A percentile compares a stretch with the other conserved stretches of the same genome.
Conservation (phyloP, 2,113 vertebrate species). For the Notothenia rossii region DNA sequence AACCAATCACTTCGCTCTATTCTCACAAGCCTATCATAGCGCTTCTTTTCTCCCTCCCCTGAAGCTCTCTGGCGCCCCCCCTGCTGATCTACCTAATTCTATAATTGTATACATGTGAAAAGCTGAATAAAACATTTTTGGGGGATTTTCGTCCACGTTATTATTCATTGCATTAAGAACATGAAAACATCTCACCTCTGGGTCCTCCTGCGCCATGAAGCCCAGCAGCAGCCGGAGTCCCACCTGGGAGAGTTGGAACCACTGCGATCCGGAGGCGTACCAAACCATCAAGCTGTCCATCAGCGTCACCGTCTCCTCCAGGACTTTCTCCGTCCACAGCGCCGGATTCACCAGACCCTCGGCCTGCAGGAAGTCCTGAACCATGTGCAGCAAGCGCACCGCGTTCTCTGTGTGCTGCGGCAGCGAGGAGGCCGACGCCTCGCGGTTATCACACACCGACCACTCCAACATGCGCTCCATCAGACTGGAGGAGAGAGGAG, state of each 20-base stretch:
- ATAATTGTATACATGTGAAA: too few relatives aligned
- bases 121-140: too few relatives aligned
- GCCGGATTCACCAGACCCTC: slow-evolving; percentile 91
- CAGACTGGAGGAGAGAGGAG: slow-evolving; percentile 81
- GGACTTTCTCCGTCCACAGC: slow-evolving; percentile 95
- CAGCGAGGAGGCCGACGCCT: slow-evolving; percentile 86
- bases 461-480: slow-evolving; percentile 97
- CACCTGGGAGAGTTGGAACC: slow-evolving; percentile 91
- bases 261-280: slow-evolving; percentile 89
- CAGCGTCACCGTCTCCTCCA: slow-evolving; percentile 92
- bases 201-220: slow-evolving; percentile 93
- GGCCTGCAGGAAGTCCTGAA: slow-evolving; percentile 95
- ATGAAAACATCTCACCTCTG: slow-evolving; percentile 84
- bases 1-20: too few relatives aligned
- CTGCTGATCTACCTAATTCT: too few relatives aligned
- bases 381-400: slow-evolving; percentile 90
- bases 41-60: too few relatives aligned
- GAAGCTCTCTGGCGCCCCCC: too few relatives aligned
- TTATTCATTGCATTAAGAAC: too few relatives aligned
- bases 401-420: slow-evolving; percentile 93
- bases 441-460: slow-evolving; percentile 92
- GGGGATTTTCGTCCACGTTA: too few relatives aligned
- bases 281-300: slow-evolving; percentile 95
- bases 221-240: slow-evolving; percentile 93
- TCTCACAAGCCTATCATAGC: too few relatives aligned